Base-by-base conservation (phyloP, 2,888 invertebrate genomes). In the Torymus texanus region DNA sequence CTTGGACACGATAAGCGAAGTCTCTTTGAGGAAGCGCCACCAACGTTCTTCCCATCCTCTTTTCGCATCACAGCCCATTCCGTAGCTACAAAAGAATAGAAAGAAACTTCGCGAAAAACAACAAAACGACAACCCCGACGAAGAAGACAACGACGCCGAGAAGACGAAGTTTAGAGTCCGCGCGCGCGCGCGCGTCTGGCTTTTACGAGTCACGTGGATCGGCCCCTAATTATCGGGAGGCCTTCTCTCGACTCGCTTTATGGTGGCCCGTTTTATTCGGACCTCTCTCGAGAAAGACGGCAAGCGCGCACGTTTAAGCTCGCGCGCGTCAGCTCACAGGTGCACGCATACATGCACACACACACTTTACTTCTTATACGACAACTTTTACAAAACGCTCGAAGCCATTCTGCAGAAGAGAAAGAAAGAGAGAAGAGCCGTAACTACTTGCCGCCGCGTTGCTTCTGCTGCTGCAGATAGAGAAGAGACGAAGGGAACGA, bases 191-290 rank as follows among this genome's bases (percentile, higher is more conserved):
- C 65, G 80, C 78, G 81, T 76, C 73, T 66, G 82, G 85, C 85
- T 87, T 87, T 88, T 88, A 88, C 87, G 88, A 87, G 86, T 86
- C 85, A 70, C 82, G 75, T 78, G 81, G 86, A 87, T 89, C 87
- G 86, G 84, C 83, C 85, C 85, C 86, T 87, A 88, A 89, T 89
- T 88, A 88, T 88, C 87, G 74, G 18, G 68, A 84, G 86, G 68
- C 66, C 55, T 61, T 11, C 68, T 68, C 84, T 41, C 41, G 8
- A 41, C 85, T 56, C 85, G 85, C 86, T 88, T 86, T 87, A 86
- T 85, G 85, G 82, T 82, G 82, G 78, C 81, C 81, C 75, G 67
- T 81, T 81, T 82, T 80, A 81, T 80, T 80, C 76, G 76, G 78
- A 79, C 41, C 51, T 59, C 67, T 16, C 16, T 21, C 21, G 21